phyloP scores from a whole-genome alignment of 2,797 vertebrate species.

The Tadarida brasiliensis region DNA sequence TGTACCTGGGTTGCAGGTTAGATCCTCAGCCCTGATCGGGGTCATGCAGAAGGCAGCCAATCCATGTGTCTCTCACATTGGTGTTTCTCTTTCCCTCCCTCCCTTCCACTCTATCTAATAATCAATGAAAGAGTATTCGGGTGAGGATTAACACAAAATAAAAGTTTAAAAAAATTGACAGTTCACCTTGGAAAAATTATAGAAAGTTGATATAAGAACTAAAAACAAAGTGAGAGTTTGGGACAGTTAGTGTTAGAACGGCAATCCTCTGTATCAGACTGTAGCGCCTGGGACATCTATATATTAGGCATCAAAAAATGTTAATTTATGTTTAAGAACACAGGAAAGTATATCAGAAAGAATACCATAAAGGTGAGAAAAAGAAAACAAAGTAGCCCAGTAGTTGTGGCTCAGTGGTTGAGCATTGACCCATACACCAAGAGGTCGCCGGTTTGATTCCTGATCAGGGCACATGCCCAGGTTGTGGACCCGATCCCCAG shows the following conservation, averaged over 20 bases:
- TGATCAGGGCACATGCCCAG: too few species aligned
- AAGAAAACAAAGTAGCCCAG: not conserved
- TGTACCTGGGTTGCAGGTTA: too few species aligned
- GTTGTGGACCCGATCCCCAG: too few species aligned
- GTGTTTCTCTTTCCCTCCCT: too few species aligned
- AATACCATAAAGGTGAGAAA: not conserved
- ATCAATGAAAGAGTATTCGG: too few species aligned
- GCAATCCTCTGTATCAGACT: not conserved
- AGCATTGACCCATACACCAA: too few species aligned
- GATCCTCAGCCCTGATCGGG: too few species aligned
- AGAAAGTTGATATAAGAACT: constrained; percentile 27
- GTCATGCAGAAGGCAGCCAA: too few species aligned
- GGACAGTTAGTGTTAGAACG: not conserved
- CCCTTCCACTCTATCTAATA: too few species aligned
- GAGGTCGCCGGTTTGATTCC: too few species aligned
- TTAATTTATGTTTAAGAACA: constrained; percentile 50
- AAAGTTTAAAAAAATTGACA: not conserved
- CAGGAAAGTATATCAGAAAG: constrained; percentile 33
- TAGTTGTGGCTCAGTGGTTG: too few species aligned
- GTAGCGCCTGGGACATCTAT: not conserved
- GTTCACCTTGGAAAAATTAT: constrained; percentile 35
- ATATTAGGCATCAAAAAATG: constrained; percentile 19
- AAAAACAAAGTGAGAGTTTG: constrained; percentile 18
- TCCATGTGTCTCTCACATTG: too few species aligned
- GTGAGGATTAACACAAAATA: not conserved